Percentiles rank a stretch among this genome's conserved stretches.
Evolutionary conservation across 2,888 invertebrate species (phyloP).

Genomic region (Augochlorella aurata): DNA sequence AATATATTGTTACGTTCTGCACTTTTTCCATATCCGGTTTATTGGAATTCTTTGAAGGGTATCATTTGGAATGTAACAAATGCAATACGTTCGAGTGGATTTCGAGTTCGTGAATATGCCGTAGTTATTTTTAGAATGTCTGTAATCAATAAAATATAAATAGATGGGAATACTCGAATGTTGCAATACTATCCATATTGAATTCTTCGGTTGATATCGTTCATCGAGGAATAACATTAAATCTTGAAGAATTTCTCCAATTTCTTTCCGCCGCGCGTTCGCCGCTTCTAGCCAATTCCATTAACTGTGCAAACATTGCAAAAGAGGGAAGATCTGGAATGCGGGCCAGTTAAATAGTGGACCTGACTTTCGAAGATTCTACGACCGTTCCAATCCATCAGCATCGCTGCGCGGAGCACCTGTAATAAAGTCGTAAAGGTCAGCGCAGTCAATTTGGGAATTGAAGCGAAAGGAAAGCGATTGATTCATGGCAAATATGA

Average conservation of each 20-base stretch:
- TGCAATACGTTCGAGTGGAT: neutral
- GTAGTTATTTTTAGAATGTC: neutral
- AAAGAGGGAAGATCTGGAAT: neutral
- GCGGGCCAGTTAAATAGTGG: neutral
- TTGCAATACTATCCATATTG: neutral
- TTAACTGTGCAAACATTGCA: conserved; percentile 4
- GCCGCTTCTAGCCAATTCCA: neutral
- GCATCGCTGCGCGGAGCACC: neutral
- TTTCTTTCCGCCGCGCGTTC: neutral
- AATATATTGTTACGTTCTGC: neutral
- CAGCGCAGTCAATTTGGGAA: neutral
- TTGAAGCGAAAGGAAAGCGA: too few relatives aligned
- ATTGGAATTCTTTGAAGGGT: neutral
- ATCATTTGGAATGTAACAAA: neutral
- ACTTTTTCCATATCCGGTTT: neutral
- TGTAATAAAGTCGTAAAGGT: neutral
- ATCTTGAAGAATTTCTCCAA: neutral
- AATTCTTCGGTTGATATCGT: neutral
- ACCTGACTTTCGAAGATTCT: conserved; percentile 4
- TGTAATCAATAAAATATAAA: neutral
- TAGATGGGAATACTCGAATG: neutral
- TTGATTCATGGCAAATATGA: too few relatives aligned
- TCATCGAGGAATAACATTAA: neutral
- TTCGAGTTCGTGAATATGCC: neutral
- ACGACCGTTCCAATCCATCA: neutral